phyloP scores from a whole-genome alignment of 2,113 vertebrate species.

The Ploceus nigricollis region DNA sequence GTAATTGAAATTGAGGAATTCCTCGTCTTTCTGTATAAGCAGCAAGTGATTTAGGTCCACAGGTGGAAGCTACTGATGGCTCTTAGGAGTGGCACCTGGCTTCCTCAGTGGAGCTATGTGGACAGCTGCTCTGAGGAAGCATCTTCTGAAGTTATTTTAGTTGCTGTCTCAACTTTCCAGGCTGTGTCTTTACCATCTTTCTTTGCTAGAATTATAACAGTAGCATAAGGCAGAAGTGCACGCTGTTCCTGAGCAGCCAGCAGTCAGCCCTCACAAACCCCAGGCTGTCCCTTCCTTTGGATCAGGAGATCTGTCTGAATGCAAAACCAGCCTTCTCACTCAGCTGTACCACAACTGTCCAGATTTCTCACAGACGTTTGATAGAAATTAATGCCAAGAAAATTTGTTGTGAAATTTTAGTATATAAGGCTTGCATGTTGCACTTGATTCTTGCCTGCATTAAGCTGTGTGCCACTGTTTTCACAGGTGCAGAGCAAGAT shows the following conservation, averaged over 20 bases:
- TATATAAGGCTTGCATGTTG: rapidly evolving
- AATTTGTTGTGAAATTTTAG: neutral
- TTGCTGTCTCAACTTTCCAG: slow-evolving; percentile 25
- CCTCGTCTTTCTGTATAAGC: neutral
- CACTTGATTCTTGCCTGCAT: neutral
- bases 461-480: rapidly evolving
- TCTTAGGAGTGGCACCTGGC: neutral
- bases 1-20: neutral
- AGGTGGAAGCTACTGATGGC: neutral
- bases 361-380: neutral
- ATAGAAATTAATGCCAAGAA: neutral
- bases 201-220: neutral
- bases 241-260: neutral
- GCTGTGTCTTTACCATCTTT: neutral
- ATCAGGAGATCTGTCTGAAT: neutral
- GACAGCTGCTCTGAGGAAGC: slow-evolving; percentile 38
- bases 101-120: neutral
- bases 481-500: neutral
- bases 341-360: rapidly evolving
- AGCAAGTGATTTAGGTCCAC: slow-evolving; percentile 12
- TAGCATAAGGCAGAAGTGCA: neutral
- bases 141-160: slow-evolving; percentile 25
- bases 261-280: neutral
- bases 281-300: neutral
- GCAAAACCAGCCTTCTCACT: neutral